Conservation (phyloP, 2,888 invertebrate species). For the Amiota communis region DNA sequence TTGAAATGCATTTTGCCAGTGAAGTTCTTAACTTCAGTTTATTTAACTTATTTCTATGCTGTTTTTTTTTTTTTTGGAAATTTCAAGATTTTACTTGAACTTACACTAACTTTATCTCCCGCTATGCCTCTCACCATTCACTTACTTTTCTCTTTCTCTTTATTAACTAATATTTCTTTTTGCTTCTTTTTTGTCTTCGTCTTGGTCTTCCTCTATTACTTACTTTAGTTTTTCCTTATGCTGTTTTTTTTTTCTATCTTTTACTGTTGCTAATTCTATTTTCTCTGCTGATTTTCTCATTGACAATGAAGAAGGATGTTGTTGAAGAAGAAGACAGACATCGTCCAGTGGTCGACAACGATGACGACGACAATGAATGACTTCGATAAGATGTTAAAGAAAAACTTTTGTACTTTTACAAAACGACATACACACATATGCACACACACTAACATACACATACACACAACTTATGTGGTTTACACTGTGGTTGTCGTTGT, state of each 20-base stretch:
- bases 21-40: no score
- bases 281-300: not conserved
- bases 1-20: no score
- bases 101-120: no score
- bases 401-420: not conserved
- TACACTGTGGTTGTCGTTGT: no score
- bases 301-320: not conserved
- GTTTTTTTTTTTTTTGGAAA: no score
- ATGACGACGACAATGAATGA: not conserved
- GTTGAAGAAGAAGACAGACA: not conserved
- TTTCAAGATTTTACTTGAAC: no score
- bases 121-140: not conserved
- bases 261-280: not conserved
- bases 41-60: no score
- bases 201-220: not conserved
- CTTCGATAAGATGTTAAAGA: not conserved
- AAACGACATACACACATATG: not conserved
- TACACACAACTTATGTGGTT: not conserved
- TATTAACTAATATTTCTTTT: not conserved
- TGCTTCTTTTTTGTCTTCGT: not conserved
- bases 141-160: conserved; percentile 6
- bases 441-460: not conserved
- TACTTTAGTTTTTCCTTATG: not conserved
- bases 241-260: not conserved
- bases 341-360: not conserved